These are phyloP conservation scores for Phainopepla nitens DNA, from an alignment of 2,113 vertebrate genomes.

Conservation along the genomic window DNA sequence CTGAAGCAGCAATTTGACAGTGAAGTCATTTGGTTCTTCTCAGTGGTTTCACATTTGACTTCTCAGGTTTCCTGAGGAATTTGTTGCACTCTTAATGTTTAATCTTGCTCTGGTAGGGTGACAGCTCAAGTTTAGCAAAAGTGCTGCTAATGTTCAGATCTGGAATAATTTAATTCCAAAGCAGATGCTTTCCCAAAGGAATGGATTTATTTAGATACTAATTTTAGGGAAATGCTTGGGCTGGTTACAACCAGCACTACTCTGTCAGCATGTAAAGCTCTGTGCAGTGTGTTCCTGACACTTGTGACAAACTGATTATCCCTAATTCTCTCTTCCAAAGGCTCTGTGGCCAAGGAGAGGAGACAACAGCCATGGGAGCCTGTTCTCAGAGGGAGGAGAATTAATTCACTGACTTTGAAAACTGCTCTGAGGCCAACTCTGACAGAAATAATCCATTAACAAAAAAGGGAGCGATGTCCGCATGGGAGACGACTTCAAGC, in stretches of 20 bases:
- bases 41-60: background rate
- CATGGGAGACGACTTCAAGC: background rate
- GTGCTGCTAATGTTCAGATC: background rate
- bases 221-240: background rate
- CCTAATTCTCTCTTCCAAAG: background rate
- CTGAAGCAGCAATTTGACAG: slow-evolving; percentile 21
- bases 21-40: background rate
- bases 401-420: background rate
- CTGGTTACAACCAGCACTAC: background rate
- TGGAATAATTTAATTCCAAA: background rate
- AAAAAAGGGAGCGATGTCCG: background rate
- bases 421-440: background rate
- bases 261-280: background rate
- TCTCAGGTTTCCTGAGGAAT: background rate
- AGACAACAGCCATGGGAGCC: background rate
- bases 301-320: background rate
- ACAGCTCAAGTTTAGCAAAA: background rate
- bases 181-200: background rate
- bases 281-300: background rate
- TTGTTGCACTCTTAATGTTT: background rate
- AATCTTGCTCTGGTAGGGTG: background rate
- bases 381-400: background rate
- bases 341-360: background rate
- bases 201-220: background rate
- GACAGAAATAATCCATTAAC: background rate